phyloP scores from a whole-genome alignment of 2,113 vertebrate species.

The Cyprinodon brontotheroides region DNA sequence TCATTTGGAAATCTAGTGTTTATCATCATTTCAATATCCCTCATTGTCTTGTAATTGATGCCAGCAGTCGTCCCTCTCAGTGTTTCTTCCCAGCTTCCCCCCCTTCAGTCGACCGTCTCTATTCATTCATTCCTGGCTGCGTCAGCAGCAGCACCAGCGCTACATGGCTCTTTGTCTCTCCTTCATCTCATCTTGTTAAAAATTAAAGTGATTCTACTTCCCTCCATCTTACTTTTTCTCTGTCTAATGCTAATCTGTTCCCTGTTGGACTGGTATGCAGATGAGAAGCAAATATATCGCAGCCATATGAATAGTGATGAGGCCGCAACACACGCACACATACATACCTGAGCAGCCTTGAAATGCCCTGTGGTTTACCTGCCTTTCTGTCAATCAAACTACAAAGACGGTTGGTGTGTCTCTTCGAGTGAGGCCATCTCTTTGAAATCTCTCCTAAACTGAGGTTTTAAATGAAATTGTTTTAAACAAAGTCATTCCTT shows the following conservation, averaged over 20 bases:
- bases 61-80: slow-evolving; percentile 24
- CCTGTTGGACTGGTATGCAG: slow-evolving; percentile 80
- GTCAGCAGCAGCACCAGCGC: slow-evolving; percentile 68
- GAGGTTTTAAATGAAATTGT: slow-evolving; percentile 9
- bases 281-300: slow-evolving; percentile 74
- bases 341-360: slow-evolving; percentile 64
- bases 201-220: slow-evolving; percentile 80
- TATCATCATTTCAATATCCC: slow-evolving; percentile 55
- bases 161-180: slow-evolving; percentile 75
- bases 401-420: slow-evolving; percentile 27
- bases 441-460: slow-evolving; percentile 14
- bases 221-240: slow-evolving; percentile 54
- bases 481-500: slow-evolving; percentile 10
- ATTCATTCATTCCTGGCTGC: slow-evolving; percentile 59
- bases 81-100: slow-evolving; percentile 21
- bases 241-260: slow-evolving; percentile 81
- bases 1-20: slow-evolving; percentile 67
- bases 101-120: slow-evolving; percentile 22
- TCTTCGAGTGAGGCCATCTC: slow-evolving; percentile 8
- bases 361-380: slow-evolving; percentile 79
- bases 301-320: slow-evolving; percentile 79
- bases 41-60: slow-evolving; percentile 66
- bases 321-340: slow-evolving; percentile 26
- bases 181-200: slow-evolving; percentile 84
- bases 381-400: slow-evolving; percentile 79